Evolutionary conservation across 2,888 invertebrate species (phyloP), one percentile per base, ranked within the genome.

Genomic region (Plebejus argus): DNA sequence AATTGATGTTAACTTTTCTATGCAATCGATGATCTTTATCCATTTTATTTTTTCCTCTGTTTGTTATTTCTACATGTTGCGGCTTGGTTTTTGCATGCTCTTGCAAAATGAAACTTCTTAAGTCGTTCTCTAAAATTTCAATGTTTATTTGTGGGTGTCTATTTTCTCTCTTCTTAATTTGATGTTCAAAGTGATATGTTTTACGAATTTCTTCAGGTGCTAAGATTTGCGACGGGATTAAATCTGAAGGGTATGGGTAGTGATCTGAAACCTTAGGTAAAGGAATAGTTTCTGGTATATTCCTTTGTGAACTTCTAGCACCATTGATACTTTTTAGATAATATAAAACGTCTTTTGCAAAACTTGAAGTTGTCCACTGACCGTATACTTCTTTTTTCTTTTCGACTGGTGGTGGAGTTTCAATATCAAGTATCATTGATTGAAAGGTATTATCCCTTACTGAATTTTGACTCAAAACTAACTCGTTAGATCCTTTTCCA

Each of bases 281-380:
- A 18, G 89, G 89, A 81, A 91, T 87, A 18, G 91, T 91, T 78
- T 86, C 81, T 1, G 90, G 90, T 6, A 89, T 79, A 82, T 85
- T 89, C 74, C 83, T 87, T n/a, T 83, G 80, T 53, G 88, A 87
- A 79, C 82, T 87, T 8, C 85, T 83, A 66, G 88, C 84, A 72
- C 86, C 85, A 78, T 91, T 90, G 1, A 88, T 89, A 78, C 84
- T 89, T 85, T 91, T 92, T 0, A 94, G 81, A 82, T 91, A 91
- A 84, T 91, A 90, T 79, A 93, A 85, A 33, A 93, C 92, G 78
- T 82, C 90, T 1, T 88, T 88, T 15, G 91, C 91, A 82, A 90
- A 92, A 81, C 89, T 90, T 1, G 91, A 88, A 82, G 88, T 88
- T 8, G 89, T 89, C 91, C 91, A 91, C 80, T 92, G 91, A 3